Base-by-base conservation (phyloP, 2,797 vertebrate species). In the Borostomias antarcticus region DNA sequence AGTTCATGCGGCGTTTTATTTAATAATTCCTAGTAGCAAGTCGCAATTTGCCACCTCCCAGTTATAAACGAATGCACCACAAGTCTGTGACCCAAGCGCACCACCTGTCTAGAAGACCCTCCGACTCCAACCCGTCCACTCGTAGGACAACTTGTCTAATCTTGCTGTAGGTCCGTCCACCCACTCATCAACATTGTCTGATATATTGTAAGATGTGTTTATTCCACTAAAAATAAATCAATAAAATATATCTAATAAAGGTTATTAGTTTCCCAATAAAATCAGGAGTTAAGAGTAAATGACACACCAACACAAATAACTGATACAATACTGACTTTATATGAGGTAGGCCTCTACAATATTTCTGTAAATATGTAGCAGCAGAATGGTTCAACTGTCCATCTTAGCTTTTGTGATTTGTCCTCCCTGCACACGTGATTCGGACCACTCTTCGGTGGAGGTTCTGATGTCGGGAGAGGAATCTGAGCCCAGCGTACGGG, bases 281-380 rank as follows among this genome's bases (percentile, higher is more conserved):
- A 45, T n/a, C n/a, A n/a, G n/a, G n/a, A n/a, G n/a, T n/a, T n/a
- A n/a, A n/a, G n/a, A n/a, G n/a, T n/a, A n/a, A n/a, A n/a, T n/a
- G n/a, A n/a, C n/a, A 45, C n/a, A 45, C 9, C 17, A 1, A 1
- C 15, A 4, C 7, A 33, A 32, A 4, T 0, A n/a, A 47, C 35
- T 2, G 35, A 58, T n/a, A 17, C 9, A 54, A 40, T 21, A 13
- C 5, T 30, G 30, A 56, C 29, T 82, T 83, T 82, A 76, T 77
- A 40, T 74, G 67, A 84, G 52, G 60, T 71, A 65, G 56, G 40
- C n/a, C n/a, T 15, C 19, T 66, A 58, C 62, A 37, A 37, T 37
- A 17, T 43, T 4, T 33, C 4, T 32, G 21, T 61, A 56, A 61
- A 15, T 26, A 59, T 17, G 47, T 17, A 47, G 58, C 40, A 56